Evolutionary conservation across 2,888 invertebrate species (phyloP), one percentile per base, ranked within the genome.

Genomic region (Calameuta pallipes): DNA sequence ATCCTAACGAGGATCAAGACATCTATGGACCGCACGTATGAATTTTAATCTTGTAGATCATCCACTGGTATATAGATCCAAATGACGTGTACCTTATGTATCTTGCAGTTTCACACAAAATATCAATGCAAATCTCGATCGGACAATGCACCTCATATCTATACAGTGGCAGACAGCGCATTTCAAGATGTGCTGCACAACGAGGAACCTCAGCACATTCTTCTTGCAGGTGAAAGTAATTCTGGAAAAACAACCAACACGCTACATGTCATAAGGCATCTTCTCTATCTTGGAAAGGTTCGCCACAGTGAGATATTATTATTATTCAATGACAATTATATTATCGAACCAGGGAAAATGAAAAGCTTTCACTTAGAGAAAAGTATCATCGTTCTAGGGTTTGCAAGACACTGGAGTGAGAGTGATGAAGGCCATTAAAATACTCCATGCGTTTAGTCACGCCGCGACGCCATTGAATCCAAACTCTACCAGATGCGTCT

Each of bases 101-200:
- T 23, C 56, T 93, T 93, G 75, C 92, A 97, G 97, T 94, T 94
- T 86, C 96, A 97, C 87, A 93, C 93, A 84, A 96, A 95, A 91
- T 98, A 98, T 89, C 94, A 94, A 88, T 96, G 94, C 89, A 97
- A 97, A 92, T 96, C 97, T 0, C 94, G 97, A 83, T 97, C 97
- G 3, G 97, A 98, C 89, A 97, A 98, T 90, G 95, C 96, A 69
- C 98, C 98, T 0, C 98, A 98, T 88, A 96, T 98, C 85, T 98
- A 96, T 90, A 94, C 97, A 4, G 95, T 98, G 34, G 98, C 97
- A 13, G 98, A 98, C 89, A 95, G 96, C 81, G 97, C 97, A 68
- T 98, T 96, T 90, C 98, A 98, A 92, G 96, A 97, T 88, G 97
- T 97, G 92, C 92, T 98, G 83, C 98, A 98, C 90, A 96, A 98